phyloP scores from a whole-genome alignment of 1,140 invertebrate genomes.

The Hypothenemus hampei region DNA sequence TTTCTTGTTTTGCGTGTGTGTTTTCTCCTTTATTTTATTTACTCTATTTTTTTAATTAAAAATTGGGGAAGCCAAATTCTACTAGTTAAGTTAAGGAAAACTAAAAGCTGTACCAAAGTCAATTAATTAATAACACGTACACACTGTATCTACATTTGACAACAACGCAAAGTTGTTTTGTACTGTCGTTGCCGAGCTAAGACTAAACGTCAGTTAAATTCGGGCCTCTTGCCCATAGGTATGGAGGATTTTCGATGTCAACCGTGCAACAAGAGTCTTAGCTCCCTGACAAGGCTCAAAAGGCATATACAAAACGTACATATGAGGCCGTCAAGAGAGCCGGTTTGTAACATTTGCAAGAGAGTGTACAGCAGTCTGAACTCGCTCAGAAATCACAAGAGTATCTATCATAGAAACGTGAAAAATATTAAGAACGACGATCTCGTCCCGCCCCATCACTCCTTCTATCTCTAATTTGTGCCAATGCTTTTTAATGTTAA shows the following conservation, averaged over 20 bases:
- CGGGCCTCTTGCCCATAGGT: constrained; percentile 42
- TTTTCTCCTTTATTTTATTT: constrained; percentile 37
- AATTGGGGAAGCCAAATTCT: constrained; percentile 39
- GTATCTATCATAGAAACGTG: constrained; percentile 73
- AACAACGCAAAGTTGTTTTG: no score
- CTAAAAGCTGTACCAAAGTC: no score
- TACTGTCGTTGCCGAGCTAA: no score
- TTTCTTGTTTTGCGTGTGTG: constrained; percentile 33
- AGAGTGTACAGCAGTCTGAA: constrained; percentile 82
- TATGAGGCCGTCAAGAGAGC: constrained; percentile 77
- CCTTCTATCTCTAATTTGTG: constrained; percentile 43
- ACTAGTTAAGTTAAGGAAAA: no score
- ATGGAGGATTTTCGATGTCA: constrained; percentile 79
- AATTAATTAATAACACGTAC: no score
- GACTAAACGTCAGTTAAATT: constrained; percentile 15
- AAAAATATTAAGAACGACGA: constrained; percentile 49
- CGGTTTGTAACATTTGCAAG: constrained; percentile 83
- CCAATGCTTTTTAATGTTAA: background rate
- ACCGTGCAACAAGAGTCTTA: constrained; percentile 82
- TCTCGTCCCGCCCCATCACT: constrained; percentile 41
- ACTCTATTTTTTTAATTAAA: constrained; percentile 29
- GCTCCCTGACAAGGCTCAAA: constrained; percentile 75
- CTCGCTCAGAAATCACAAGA: constrained; percentile 82
- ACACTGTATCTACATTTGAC: no score
- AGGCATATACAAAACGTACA: constrained; percentile 83